Conservation (phyloP, 2,797 vertebrate species). For the Monodelphis domestica region DNA sequence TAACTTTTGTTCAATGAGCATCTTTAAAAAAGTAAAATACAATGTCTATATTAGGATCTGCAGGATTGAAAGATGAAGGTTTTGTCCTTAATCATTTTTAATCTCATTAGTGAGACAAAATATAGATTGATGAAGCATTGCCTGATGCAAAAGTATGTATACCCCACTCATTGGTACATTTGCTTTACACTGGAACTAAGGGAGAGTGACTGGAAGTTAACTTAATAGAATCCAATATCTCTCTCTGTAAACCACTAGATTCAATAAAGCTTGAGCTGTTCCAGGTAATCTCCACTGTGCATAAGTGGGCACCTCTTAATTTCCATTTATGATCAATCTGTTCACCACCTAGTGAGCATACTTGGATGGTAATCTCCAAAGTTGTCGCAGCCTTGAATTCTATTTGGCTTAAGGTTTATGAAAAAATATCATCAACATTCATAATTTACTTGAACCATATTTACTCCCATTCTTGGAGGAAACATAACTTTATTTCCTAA, state of each 20-base stretch:
- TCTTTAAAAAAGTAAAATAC: neutral
- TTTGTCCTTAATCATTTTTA: too few species aligned
- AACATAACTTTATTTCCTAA: neutral
- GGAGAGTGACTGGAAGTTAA: too few species aligned
- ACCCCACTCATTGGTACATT: too few species aligned
- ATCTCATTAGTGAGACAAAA: too few species aligned
- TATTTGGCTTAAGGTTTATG: neutral
- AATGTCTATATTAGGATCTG: too few species aligned
- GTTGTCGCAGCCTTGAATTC: neutral
- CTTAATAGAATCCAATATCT: too few species aligned
- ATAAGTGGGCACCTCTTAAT: neutral
- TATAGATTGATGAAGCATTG: too few species aligned
- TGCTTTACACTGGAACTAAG: too few species aligned
- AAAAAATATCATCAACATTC: neutral
- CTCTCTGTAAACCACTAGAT: neutral
- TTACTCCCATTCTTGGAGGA: neutral
- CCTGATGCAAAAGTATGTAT: too few species aligned
- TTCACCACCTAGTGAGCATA: neutral
- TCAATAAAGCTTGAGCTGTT: neutral
- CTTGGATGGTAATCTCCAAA: neutral
- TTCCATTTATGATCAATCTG: neutral
- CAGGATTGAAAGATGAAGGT: too few species aligned
- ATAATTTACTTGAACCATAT: neutral
- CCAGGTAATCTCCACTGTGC: neutral
- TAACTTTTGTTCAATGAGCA: neutral